phyloP scores from a whole-genome alignment of 2,888 invertebrate species.

The Belgica antarctica region DNA sequence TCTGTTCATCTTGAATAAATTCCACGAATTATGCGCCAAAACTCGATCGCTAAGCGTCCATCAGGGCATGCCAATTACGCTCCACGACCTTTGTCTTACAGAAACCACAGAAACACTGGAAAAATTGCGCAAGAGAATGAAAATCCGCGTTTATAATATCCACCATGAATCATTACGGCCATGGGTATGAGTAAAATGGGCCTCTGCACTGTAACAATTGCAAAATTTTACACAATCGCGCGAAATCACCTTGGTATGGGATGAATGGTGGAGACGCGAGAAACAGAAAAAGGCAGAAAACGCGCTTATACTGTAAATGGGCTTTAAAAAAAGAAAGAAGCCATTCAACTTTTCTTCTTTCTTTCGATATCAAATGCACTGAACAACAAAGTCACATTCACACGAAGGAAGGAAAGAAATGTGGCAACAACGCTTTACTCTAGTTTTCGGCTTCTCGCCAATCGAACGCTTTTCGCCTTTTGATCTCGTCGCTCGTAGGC shows the following conservation, averaged over 20 bases:
- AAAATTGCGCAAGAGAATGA: too few species aligned
- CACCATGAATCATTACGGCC: too few species aligned
- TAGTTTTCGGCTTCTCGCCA: neutral
- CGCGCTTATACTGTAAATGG: constrained; percentile 15
- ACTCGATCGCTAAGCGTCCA: too few species aligned
- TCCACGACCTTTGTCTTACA: too few species aligned
- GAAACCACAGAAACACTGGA: too few species aligned
- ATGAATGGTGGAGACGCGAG: neutral
- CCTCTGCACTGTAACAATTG: too few species aligned
- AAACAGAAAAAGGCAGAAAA: neutral
- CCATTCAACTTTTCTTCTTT: constrained; percentile 41
- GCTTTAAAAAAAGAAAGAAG: constrained; percentile 39
- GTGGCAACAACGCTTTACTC: constrained; percentile 27
- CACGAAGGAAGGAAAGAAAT: constrained; percentile 29
- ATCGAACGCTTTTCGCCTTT: neutral
- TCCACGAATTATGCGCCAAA: too few species aligned
- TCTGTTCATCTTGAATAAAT: too few species aligned
- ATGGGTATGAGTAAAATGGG: too few species aligned
- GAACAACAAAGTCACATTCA: constrained; percentile 36
- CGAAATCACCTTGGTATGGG: neutral
- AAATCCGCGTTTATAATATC: too few species aligned
- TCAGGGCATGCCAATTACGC: too few species aligned
- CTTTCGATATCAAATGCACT: constrained; percentile 34
- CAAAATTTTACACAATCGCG: too few species aligned
- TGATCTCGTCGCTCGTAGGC: neutral